phyloP scores from a whole-genome alignment of 2,888 invertebrate species.

The Troilus luridus region DNA sequence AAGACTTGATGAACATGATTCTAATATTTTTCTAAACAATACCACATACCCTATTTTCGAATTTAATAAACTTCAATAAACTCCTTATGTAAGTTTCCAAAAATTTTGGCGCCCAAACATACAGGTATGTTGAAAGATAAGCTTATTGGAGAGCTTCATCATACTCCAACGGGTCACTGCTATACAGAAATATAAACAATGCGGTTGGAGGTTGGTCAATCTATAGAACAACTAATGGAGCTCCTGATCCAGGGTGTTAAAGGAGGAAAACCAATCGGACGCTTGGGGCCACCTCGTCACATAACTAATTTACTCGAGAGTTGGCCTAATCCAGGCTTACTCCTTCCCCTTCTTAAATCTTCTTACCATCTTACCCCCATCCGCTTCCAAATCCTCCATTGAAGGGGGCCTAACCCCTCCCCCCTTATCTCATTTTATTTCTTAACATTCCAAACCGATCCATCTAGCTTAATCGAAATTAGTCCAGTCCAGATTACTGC shows the following conservation, averaged over 20 bases:
- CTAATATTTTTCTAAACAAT: too few relatives aligned
- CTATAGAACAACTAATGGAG: not conserved
- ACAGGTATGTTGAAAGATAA: too few relatives aligned
- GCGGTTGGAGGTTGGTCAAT: not conserved
- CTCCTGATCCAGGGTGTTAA: constrained; percentile 5
- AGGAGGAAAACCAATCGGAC: constrained; percentile 17
- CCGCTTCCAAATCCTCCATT: not conserved
- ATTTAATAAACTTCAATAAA: too few relatives aligned
- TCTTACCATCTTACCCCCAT: constrained; percentile 2
- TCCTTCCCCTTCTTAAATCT: constrained; percentile 22
- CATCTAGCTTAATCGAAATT: not conserved
- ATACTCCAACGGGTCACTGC: too few relatives aligned
- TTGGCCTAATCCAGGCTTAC: constrained; percentile 5
- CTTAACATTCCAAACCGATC: constrained; percentile 10
- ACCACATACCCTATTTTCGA: too few relatives aligned
- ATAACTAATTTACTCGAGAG: constrained; percentile 29
- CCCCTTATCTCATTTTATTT: not conserved
- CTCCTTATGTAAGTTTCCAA: too few relatives aligned
- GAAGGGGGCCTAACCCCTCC: not conserved
- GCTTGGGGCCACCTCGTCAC: not conserved
- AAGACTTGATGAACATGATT: too few relatives aligned
- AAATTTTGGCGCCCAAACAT: too few relatives aligned
- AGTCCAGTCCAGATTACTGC: not conserved
- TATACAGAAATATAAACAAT: not conserved
- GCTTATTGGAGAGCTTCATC: too few relatives aligned